phyloP scores from a whole-genome alignment of 2,113 vertebrate species.

The Sinocyclocheilus anshuiensis region DNA sequence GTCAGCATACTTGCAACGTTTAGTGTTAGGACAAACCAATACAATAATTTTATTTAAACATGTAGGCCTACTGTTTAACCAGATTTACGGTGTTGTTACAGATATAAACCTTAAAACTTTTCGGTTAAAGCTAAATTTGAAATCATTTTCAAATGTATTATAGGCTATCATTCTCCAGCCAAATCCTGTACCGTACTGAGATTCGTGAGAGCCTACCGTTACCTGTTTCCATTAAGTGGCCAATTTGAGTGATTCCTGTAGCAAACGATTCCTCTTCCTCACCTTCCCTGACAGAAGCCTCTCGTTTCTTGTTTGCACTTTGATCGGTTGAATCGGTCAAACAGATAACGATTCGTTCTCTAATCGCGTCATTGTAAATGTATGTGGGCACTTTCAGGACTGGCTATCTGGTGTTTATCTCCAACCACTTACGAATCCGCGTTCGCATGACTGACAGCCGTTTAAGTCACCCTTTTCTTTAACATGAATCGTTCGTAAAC shows the following conservation, averaged over 20 bases:
- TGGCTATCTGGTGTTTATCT: background rate
- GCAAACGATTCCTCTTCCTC: constrained; percentile 45
- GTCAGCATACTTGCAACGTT: background rate
- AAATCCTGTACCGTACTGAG: background rate
- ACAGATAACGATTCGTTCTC: constrained; percentile 73
- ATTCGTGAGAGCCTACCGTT: constrained; percentile 20
- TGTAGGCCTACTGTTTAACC: background rate
- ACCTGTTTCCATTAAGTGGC: constrained; percentile 48
- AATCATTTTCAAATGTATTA: background rate
- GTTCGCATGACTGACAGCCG: background rate
- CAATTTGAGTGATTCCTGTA: constrained; percentile 11
- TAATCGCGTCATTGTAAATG: constrained; percentile 19
- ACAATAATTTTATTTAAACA: background rate
- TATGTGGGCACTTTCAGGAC: background rate
- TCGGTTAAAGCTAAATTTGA: background rate
- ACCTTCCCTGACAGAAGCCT: constrained; percentile 63
- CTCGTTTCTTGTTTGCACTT: constrained; percentile 64
- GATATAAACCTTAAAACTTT: background rate
- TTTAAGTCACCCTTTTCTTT: background rate
- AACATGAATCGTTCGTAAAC: background rate
- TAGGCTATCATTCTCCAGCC: background rate
- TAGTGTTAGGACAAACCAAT: background rate
- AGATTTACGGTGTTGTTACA: background rate
- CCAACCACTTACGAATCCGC: background rate
- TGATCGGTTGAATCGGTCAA: constrained; percentile 64